Base-by-base conservation (phyloP, 2,113 vertebrate genomes). In the Dicerorhinus sumatrensis region DNA sequence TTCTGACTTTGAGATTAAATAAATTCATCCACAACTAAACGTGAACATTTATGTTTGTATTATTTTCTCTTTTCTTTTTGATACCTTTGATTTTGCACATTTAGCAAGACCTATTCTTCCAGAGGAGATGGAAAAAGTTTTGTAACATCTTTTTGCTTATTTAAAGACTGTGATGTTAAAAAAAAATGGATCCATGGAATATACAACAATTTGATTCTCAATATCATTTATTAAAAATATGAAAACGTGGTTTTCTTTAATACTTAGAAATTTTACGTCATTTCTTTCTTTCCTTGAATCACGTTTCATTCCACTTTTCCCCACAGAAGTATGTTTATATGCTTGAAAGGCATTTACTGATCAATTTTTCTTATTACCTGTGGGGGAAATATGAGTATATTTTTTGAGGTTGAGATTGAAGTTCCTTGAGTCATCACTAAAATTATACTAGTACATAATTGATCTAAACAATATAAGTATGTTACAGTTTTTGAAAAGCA, bases 371-470 rank as follows among this genome's bases (percentile, higher is more conserved):
- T 87, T 25, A 94, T 97, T 87, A 51, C 13, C n/a, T 58, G 4
- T 3, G 29, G 11, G 20, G 27, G 8, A 77, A 86, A n/a, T 60
- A 11, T 83, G 27, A 69, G 8, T 54, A 21, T 63, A 79, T 60
- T 60, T 73, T 88, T 86, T 89, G 10, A 86, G 81, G 54, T 3
- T 95, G 63, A 85, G 31, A 92, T 17, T 62, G 21, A 81, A 51
- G 51, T 65, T 65, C 9, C 93, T 81, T 94, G 25, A 91, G 46
- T 91, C 88, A 86, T 92, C 33, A 89, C 14, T 82, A 92, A 73
- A 86, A 77, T 88, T 65, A 29, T 88, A 60, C 65, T 81, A 88
- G 63, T 70, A 42, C 0, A 65, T 75, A 93, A 80, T 25, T 80
- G 13, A 82, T 48, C 33, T 60, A 96, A 76, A 79, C 13, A 77